phyloP scores from a whole-genome alignment of 2,888 invertebrate species.

The Drosophila meridiana region DNA sequence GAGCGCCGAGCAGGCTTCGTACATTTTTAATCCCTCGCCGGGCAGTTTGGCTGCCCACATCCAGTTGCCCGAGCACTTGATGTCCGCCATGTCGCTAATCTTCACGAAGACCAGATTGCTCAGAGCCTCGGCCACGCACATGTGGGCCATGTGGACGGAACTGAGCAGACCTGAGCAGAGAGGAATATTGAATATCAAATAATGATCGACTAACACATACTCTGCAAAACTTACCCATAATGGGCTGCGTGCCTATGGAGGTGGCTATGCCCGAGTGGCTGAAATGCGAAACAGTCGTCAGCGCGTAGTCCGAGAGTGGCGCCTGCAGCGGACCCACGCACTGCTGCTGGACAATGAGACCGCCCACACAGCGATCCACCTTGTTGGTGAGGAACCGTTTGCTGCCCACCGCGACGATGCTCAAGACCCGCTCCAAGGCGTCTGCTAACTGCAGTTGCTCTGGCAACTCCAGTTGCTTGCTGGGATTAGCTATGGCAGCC shows the following conservation, averaged over 20 bases:
- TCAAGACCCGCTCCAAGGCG: slow-evolving; percentile 89
- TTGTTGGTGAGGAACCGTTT: slow-evolving; percentile 98
- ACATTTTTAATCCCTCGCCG: slow-evolving; percentile 95
- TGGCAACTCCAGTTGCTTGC: slow-evolving; percentile 84
- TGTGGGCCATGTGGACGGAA: slow-evolving; percentile 94
- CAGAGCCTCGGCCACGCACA: slow-evolving; percentile 97
- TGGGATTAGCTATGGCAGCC: slow-evolving; percentile 10
- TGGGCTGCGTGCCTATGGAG: slow-evolving; percentile 98
- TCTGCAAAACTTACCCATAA: slow-evolving; percentile 88
- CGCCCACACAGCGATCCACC: slow-evolving; percentile 97
- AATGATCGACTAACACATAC: not conserved
- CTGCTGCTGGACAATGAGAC: slow-evolving; percentile 98
- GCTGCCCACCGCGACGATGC: slow-evolving; percentile 96
- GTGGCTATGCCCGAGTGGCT: slow-evolving; percentile 95
- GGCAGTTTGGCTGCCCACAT: slow-evolving; percentile 99
- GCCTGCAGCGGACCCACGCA: slow-evolving; percentile 99
- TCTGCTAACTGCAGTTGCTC: slow-evolving; percentile 75
- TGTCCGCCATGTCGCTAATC: slow-evolving; percentile 90
- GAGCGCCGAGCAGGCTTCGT: slow-evolving; percentile 94
- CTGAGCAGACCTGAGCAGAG: slow-evolving; percentile 85
- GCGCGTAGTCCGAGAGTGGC: slow-evolving; percentile 97
- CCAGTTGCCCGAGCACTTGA: slow-evolving; percentile 99
- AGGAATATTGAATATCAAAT: not conserved
- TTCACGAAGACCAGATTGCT: slow-evolving; percentile 94
- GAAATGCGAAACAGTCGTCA: slow-evolving; percentile 94